Evolutionary conservation across 2,888 invertebrate genomes (phyloP).

Genomic region (Lomographa bimaculata): DNA sequence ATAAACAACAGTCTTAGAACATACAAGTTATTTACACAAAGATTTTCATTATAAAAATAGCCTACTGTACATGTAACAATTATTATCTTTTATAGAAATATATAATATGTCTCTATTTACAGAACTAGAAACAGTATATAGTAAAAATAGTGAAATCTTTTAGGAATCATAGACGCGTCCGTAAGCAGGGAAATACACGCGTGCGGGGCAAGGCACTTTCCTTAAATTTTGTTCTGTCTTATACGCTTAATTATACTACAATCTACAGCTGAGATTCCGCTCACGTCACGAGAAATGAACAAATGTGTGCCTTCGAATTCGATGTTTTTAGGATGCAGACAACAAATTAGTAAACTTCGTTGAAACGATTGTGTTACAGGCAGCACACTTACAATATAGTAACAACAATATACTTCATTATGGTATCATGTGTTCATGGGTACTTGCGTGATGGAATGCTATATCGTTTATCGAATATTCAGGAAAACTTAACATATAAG

Average conservation of each 20-base stretch:
- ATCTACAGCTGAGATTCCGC: conserved; percentile 12
- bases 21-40: conserved; percentile 81
- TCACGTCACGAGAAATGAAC: conserved; percentile 2
- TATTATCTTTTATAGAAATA: conserved; percentile 71
- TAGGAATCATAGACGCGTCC: conserved; percentile 64
- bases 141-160: conserved; percentile 77
- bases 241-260: no score
- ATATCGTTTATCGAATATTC: no score
- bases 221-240: conserved; percentile 9
- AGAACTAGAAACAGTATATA: conserved; percentile 70
- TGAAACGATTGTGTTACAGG: no score
- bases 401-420: no score
- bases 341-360: no score
- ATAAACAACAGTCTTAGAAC: conserved; percentile 82
- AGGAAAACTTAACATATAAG: no score
- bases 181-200: no score
- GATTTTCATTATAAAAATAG: conserved; percentile 74
- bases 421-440: no score
- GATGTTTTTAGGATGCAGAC: conserved; percentile 7
- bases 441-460: no score
- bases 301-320: conserved; percentile 9
- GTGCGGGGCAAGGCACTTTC: conserved; percentile 47
- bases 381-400: no score
- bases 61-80: conserved; percentile 80
- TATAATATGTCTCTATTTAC: conserved; percentile 71